These are phyloP conservation scores for Sardinella longiceps DNA, from an alignment of 2,797 vertebrate genomes.

Conservation along the genomic window DNA sequence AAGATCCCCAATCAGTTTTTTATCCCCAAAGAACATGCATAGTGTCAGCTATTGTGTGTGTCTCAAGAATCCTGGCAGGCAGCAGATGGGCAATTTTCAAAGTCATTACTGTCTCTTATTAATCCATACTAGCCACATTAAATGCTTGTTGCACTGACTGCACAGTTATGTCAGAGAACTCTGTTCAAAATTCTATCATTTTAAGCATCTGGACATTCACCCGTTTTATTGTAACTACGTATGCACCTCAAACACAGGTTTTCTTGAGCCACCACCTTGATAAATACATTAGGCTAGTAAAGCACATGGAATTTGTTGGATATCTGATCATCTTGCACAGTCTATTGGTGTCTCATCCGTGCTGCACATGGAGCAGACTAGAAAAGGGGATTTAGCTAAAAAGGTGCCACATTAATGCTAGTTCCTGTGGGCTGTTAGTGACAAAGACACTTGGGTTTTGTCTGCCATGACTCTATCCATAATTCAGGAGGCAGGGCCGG, in stretches of 20 bases:
- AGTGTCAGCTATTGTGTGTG: background rate
- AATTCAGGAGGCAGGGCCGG: constrained; percentile 50
- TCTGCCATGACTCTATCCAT: constrained; percentile 48
- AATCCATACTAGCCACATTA: background rate
- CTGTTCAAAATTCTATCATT: background rate
- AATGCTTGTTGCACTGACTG: background rate
- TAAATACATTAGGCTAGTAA: background rate
- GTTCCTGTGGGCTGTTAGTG: constrained; percentile 24
- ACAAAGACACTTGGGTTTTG: constrained; percentile 37
- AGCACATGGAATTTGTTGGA: background rate
- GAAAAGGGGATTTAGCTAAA: background rate
- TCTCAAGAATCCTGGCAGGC: background rate
- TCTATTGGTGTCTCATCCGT: background rate
- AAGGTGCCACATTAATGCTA: background rate
- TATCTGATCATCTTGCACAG: background rate
- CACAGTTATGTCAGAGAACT: background rate
- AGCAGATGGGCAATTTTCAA: background rate
- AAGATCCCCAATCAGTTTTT: background rate
- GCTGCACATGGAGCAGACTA: background rate
- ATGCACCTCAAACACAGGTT: background rate
- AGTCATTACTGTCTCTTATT: background rate
- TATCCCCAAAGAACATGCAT: background rate
- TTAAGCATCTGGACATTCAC: background rate
- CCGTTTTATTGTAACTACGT: background rate
- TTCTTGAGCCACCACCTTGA: background rate